phyloP scores from a whole-genome alignment of 1,140 invertebrate genomes.

The Triops longicaudatus region DNA sequence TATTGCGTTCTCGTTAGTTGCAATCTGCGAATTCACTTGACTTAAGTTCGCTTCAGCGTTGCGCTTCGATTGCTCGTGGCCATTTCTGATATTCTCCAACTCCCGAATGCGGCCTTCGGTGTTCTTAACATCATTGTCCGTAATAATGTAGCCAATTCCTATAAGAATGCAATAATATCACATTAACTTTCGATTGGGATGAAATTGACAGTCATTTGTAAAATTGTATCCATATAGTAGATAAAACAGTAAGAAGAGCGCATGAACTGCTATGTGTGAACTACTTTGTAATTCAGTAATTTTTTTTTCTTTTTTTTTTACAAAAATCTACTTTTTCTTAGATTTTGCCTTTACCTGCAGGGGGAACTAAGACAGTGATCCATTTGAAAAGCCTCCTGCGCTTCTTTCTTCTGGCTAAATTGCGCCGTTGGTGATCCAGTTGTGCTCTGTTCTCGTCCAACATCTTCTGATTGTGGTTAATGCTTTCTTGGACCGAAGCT shows the following conservation, averaged over 20 bases:
- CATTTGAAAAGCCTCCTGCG: conserved; percentile 15
- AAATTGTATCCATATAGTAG: too few relatives aligned
- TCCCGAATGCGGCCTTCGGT: conserved; percentile 12
- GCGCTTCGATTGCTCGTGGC: conserved; percentile 10
- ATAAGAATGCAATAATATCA: not conserved
- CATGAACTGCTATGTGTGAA: too few relatives aligned
- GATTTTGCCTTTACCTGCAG: conserved; percentile 3
- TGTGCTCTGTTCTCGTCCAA: not conserved
- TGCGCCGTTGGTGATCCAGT: not conserved
- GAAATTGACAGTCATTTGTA: too few relatives aligned
- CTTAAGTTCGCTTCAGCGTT: not conserved
- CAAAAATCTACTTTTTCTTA: too few relatives aligned
- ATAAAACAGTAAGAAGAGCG: too few relatives aligned
- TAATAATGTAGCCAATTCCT: not conserved
- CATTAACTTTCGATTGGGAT: not conserved
- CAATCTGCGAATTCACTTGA: conserved; percentile 16
- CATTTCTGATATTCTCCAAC: not conserved
- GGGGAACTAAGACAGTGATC: conserved; percentile 14
- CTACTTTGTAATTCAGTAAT: too few relatives aligned
- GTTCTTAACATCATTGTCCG: not conserved
- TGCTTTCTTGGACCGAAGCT: conserved; percentile 18
- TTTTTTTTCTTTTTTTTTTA: too few relatives aligned
- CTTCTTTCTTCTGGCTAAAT: not conserved
- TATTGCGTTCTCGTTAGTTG: not conserved
- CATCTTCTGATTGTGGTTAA: conserved; percentile 14